A percentile compares a stretch with the other conserved stretches of the same genome.
phyloP scores from a whole-genome alignment of 2,888 invertebrate species.

The Stenodema calcarata region DNA sequence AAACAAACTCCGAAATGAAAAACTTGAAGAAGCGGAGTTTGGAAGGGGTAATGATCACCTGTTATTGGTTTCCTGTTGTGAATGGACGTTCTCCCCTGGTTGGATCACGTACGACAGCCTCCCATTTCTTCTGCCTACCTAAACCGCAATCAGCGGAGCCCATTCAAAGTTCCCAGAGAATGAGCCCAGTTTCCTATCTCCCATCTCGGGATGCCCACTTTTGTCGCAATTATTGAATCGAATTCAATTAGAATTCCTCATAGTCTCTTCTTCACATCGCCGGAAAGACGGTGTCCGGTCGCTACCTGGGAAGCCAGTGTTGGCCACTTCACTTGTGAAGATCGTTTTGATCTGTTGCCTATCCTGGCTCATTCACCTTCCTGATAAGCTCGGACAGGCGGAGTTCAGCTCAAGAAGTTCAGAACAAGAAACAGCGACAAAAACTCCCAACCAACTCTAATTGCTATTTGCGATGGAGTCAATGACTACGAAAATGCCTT shows the following conservation, averaged over 20 bases:
- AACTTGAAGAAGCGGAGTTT: background rate
- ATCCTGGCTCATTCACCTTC: background rate
- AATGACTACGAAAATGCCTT: too few relatives aligned
- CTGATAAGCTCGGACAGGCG: too few relatives aligned
- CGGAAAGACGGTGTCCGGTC: background rate
- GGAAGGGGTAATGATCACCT: constrained; percentile 23
- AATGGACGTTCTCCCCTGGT: constrained; percentile 1
- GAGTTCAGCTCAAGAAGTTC: too few relatives aligned
- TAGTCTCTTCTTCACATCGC: background rate
- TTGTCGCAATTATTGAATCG: constrained; percentile 37
- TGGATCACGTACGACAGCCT: constrained; percentile 22
- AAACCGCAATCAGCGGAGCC: constrained; percentile 32
- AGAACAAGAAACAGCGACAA: too few relatives aligned
- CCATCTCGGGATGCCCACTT: background rate
- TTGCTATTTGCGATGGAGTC: too few relatives aligned
- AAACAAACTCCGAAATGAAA: background rate
- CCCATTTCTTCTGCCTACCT: constrained; percentile 12
- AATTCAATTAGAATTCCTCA: constrained; percentile 40
- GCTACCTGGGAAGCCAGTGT: background rate
- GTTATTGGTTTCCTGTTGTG: constrained; percentile 40
- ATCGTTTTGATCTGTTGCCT: background rate
- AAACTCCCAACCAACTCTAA: too few relatives aligned
- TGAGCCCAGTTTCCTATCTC: background rate
- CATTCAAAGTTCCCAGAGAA: background rate
- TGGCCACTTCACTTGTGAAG: background rate